phyloP scores from a whole-genome alignment of 2,113 vertebrate genomes.

The Grammomys dolichurus region DNA sequence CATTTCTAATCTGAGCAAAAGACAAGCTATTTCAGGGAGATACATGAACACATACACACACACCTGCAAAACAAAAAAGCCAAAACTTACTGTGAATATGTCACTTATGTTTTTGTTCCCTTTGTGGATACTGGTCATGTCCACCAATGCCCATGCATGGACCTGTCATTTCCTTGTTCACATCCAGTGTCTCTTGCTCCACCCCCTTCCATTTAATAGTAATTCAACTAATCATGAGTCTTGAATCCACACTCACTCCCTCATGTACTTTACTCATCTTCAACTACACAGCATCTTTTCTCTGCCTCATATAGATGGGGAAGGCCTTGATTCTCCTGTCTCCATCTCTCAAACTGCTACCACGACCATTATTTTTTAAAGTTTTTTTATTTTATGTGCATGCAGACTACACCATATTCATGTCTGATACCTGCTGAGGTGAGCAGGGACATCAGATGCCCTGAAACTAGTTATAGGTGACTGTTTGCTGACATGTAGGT shows the following conservation, averaged over 20 bases:
- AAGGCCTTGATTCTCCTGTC: not conserved
- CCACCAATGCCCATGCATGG: not conserved
- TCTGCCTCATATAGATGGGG: not conserved
- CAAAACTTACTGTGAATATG: not conserved
- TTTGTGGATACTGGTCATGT: not conserved
- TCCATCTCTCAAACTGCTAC: not conserved
- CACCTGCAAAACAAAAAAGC: too few relatives aligned
- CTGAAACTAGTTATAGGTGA: not conserved
- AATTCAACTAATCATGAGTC: not conserved
- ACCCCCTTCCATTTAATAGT: not conserved
- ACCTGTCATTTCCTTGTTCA: not conserved
- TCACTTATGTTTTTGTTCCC: not conserved
- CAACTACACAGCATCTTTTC: not conserved
- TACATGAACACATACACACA: not conserved
- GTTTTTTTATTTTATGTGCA: not conserved
- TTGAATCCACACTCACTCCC: not conserved
- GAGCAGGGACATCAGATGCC: not conserved
- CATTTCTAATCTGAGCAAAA: not conserved
- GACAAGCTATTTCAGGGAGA: not conserved
- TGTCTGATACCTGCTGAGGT: not conserved
- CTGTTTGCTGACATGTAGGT: not conserved
- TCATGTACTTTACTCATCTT: not conserved
- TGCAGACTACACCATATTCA: not conserved
- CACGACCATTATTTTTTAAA: not conserved
- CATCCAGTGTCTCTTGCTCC: not conserved